Conservation (phyloP, 23 tunicate species). For the Ascidia mentula region DNA sequence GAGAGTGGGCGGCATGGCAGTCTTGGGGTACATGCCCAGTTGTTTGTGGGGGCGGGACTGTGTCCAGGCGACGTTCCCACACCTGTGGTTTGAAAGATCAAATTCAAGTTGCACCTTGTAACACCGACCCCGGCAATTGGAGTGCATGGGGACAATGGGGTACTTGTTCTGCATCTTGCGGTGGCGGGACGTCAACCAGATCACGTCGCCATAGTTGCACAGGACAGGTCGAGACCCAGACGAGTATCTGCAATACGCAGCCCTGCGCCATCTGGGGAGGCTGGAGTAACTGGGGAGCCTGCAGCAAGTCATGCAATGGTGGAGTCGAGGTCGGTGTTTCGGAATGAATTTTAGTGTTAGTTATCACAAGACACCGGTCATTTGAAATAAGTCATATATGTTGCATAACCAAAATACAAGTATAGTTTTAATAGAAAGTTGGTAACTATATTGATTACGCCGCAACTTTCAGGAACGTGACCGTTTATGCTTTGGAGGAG, state of each 20-base stretch:
- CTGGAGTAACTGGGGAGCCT: constrained; percentile 91
- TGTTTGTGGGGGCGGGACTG: constrained; percentile 70
- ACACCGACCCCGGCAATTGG: constrained; percentile 62
- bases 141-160: constrained; percentile 61
- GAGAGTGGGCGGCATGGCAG: constrained; percentile 48
- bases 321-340: constrained; percentile 49
- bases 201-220: constrained; percentile 79
- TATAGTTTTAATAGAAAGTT: too few species aligned
- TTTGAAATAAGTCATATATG: too few species aligned
- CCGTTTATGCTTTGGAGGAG: constrained; percentile 68
- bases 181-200: constrained; percentile 69
- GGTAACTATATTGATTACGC: too few species aligned
- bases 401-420: neutral
- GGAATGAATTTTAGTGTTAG: too few species aligned
- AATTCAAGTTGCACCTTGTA: constrained; percentile 46
- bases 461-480: constrained; percentile 51
- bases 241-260: constrained; percentile 43
- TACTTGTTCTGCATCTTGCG: constrained; percentile 68
- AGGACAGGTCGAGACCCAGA: constrained; percentile 39
- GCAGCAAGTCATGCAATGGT: constrained; percentile 68
- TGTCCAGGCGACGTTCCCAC: constrained; percentile 51
- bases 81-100: constrained; percentile 44
- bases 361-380: too few species aligned
- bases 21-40: constrained; percentile 63
- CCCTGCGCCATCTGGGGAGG: constrained; percentile 96